phyloP scores from a whole-genome alignment of 2,888 invertebrate genomes.

The Eumacrocentrus americanus region DNA sequence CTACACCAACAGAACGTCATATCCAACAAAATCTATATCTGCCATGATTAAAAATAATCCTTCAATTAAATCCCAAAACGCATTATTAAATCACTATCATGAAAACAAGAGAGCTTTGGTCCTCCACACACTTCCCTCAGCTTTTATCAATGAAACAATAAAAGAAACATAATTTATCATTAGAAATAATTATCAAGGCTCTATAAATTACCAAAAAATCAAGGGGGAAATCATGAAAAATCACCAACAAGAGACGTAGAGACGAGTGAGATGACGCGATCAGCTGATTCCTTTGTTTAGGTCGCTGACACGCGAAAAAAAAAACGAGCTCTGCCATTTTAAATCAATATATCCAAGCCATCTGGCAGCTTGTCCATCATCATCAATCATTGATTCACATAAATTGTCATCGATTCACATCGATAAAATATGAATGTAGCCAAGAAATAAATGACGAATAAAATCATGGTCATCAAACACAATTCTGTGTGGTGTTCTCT shows the following conservation, averaged over 20 bases:
- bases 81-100: too few species aligned
- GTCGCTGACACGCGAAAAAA: conserved; percentile 62
- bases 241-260: conserved; percentile 14
- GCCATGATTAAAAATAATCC: too few species aligned
- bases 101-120: too few species aligned
- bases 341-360: conserved; percentile 50
- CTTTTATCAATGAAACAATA: too few species aligned
- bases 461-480: not conserved
- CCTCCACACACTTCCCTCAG: too few species aligned
- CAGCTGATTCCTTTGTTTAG: conserved; percentile 86
- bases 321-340: conserved; percentile 46
- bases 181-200: too few species aligned
- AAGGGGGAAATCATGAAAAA: not conserved
- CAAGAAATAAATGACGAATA: not conserved
- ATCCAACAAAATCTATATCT: too few species aligned
- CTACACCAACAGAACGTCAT: too few species aligned
- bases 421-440: conserved; percentile 5
- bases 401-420: not conserved
- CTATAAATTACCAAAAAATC: not conserved
- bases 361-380: conserved; percentile 33
- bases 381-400: not conserved
- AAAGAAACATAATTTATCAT: too few species aligned
- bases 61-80: too few species aligned
- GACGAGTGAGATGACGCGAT: conserved; percentile 60
- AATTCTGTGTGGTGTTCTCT: not conserved